Conservation (phyloP, 2,797 vertebrate genomes). For the Poeciliopsis presidionis region DNA sequence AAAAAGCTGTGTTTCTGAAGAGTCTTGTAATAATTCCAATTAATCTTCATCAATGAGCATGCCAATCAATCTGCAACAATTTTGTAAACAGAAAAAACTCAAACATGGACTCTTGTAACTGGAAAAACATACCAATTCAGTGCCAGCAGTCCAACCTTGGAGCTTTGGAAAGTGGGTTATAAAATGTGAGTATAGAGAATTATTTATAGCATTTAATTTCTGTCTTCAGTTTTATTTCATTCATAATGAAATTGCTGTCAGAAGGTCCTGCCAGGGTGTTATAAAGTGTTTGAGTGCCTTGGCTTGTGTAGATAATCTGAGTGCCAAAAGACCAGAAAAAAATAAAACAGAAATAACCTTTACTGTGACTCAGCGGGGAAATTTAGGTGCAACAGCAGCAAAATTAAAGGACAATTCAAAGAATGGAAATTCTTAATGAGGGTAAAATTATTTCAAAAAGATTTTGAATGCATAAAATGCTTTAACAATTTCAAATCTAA, state of each 20-base stretch:
- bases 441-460: neutral
- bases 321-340: constrained; percentile 38
- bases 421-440: neutral
- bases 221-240: constrained; percentile 39
- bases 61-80: neutral
- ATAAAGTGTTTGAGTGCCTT: constrained; percentile 31
- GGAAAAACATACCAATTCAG: constrained; percentile 16
- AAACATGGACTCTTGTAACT: constrained; percentile 7
- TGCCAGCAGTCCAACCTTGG: constrained; percentile 1
- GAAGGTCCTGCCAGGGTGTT: constrained; percentile 31
- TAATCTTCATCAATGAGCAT: constrained; percentile 19
- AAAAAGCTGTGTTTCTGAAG: constrained; percentile 25
- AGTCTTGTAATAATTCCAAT: constrained; percentile 38
- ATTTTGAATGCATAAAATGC: neutral
- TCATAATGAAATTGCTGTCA: constrained; percentile 43
- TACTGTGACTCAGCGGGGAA: neutral
- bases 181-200: constrained; percentile 33
- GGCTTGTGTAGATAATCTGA: constrained; percentile 12
- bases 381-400: neutral
- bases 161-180: constrained; percentile 25
- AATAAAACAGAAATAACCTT: neutral
- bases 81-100: neutral
- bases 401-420: neutral
- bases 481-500: neutral
- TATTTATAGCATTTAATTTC: constrained; percentile 46